phyloP scores from a whole-genome alignment of 2,113 vertebrate species.

The Struthidea cinerea region DNA sequence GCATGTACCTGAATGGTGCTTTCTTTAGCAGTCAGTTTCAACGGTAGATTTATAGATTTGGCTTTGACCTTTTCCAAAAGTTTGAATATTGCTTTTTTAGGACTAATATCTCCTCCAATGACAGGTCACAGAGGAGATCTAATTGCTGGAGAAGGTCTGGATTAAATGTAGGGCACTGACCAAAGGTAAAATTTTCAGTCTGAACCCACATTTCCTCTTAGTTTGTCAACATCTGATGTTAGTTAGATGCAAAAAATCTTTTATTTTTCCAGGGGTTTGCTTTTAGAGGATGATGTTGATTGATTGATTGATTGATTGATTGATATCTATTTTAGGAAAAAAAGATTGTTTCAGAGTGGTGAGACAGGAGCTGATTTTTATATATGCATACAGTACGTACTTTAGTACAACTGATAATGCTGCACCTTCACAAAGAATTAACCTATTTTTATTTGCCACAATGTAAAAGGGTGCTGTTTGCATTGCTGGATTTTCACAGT shows the following conservation, averaged over 20 bases:
- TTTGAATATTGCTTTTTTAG: not conserved
- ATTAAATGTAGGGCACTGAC: not conserved
- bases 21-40: not conserved
- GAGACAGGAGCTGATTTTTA: not conserved
- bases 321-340: not conserved
- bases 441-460: not conserved
- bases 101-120: not conserved
- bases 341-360: not conserved
- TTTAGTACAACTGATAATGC: not conserved
- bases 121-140: not conserved
- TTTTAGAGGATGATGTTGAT: not conserved
- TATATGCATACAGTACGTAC: accelerated
- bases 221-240: not conserved
- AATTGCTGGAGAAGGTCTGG: not conserved
- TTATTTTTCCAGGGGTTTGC: not conserved
- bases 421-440: not conserved
- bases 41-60: not conserved
- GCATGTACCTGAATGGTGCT: accelerated
- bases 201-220: not conserved
- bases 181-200: not conserved
- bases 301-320: not conserved
- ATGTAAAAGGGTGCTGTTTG: not conserved
- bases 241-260: not conserved
- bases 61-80: not conserved
- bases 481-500: not conserved